Evolutionary conservation across 35 echinoderm and acorn worm species (phyloP), one percentile per base, ranked within the genome.

Genomic region (Apostichopus japonicus): DNA sequence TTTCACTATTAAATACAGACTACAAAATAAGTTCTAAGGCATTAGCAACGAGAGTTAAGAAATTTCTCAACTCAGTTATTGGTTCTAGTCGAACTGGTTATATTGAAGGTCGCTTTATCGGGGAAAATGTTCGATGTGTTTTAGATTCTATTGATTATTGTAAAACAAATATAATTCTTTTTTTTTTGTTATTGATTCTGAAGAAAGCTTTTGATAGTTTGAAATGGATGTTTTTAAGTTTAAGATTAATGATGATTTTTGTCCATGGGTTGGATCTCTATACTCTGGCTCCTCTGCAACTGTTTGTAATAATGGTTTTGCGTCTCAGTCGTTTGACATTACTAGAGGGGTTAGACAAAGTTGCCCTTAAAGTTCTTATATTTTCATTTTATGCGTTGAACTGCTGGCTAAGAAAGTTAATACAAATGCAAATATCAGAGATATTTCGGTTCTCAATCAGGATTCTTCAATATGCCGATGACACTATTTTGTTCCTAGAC

Each of bases 51-150:
- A 79, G 78, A 79, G 78, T 79, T 79, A 24, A 79, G 78, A 79
- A 44, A 79, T 19, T 23, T 79, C 78, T 79, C 11, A 51, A 23
- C 33, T 79, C 78, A 79, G 3, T 27, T 79, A 27, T 79, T 79
- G 11, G 19, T 79, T 11, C 78, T 24, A 24, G n/a, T 27, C 23
- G 25, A 79, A 79, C 78, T 24, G 25, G 5, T 6, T 79, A 79
- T 79, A 11, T 27, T 23, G 33, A 79, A 79, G 78, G 78, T 79
- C 78, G 78, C 78, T 78, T 78, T 27, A 78, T 78, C n/a, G 76
- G 76, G 0, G 61, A 65, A 65, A 65, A 65, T 65, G 15, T 65
- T 65, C 8, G 61, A 8, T 10, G 61, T 65, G 15, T 65, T 8
- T 65, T 65, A 65, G 61, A 65, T 65, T 10, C 61, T 65, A 65